Evolutionary conservation across 2,888 invertebrate species (phyloP), one percentile per base, ranked within the genome.

Genomic region (Sicus ferrugineus): DNA sequence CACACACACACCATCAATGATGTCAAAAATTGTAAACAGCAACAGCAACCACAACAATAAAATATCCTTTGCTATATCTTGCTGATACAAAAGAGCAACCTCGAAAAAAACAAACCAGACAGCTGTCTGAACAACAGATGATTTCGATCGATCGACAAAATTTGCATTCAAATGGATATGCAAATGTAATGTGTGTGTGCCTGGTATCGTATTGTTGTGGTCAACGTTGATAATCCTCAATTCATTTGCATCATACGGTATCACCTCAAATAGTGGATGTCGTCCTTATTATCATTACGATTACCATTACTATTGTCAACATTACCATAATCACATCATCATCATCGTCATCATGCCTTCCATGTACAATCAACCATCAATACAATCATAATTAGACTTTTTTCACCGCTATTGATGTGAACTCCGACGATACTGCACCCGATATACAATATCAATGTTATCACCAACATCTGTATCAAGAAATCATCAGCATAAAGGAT

Each of bases 211-310:
- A 54, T 65, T 16, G 23, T 50, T 19, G 11, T 42, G 56, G 26
- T 38, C 56, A 30, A 19, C 38, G 23, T 28, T 21, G 50, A 69
- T 69, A 69, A 67, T 71, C 70, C 61, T 70, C 70, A 61, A 67
- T 76, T 78, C 79, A 80, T 80, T 81, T 80, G 78, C 79, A 80
- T 80, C n/a, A n/a, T n/a, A n/a, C n/a, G n/a, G n/a, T 80, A 79
- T 81, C 77, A 77, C 77, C 77, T 81, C 77, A 77, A 80, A 81
- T 79, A n/a, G 14, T n/a, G n/a, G 42, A 42, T 4, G 4, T n/a
- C n/a, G 4, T 7, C 78, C 77, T 77, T 77, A 76, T 75, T 80
- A 77, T 77, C 79, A 78, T 75, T 52, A 52, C 11, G 21, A 14
- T 14, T 28, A 28, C 28, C 46, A 67, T 19, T n/a, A 56, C 1